Conservation (phyloP, 1,140 invertebrate species). For the Brachionus sp. region DNA sequence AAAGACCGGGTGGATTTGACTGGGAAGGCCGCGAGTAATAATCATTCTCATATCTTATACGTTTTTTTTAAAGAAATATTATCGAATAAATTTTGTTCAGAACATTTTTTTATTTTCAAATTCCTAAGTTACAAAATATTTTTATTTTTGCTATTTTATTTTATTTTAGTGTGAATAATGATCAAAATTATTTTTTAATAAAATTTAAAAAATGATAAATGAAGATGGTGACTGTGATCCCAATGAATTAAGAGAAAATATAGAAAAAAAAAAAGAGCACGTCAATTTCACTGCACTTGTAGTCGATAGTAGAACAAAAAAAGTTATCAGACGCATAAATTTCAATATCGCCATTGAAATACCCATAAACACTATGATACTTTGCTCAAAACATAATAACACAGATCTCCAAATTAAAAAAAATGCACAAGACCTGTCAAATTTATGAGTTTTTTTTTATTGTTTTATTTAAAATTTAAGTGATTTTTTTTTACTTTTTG, state of each 20-base stretch:
- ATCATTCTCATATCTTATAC: not conserved
- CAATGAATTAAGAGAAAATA: not conserved
- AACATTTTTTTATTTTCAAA: not conserved
- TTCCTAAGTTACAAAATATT: not conserved
- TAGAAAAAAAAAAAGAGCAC: not conserved
- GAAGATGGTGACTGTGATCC: not conserved
- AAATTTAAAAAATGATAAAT: not conserved
- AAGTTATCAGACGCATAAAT: not conserved
- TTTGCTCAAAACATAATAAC: not conserved
- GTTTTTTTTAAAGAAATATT: not conserved
- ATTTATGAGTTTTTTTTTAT: not conserved
- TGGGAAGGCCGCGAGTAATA: slow-evolving; percentile 14
- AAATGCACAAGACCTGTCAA: not conserved
- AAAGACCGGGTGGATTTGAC: slow-evolving; percentile 39
- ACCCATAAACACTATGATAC: not conserved
- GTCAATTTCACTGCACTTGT: not conserved
- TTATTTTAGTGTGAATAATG: not conserved
- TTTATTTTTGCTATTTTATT: not conserved
- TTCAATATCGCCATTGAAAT: not conserved
- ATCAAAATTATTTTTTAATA: not conserved
- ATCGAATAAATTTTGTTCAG: not conserved
- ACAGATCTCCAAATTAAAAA: not conserved
- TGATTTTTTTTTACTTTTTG: not conserved
- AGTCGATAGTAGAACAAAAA: not conserved
- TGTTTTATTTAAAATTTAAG: not conserved